Conservation (phyloP, 1,140 invertebrate genomes). For the Scylla paramamosain region DNA sequence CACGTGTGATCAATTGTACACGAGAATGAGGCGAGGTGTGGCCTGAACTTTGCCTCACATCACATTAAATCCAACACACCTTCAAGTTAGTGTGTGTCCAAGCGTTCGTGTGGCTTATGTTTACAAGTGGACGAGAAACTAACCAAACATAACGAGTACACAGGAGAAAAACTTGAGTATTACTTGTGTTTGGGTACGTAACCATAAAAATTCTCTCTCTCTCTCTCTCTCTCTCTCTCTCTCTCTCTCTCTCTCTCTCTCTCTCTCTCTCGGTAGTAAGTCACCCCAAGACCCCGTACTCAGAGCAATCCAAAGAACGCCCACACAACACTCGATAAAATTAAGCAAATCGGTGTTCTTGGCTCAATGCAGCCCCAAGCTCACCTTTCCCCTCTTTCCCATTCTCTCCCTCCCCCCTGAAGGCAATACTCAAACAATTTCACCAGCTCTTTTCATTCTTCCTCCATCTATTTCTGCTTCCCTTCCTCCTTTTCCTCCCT, state of each 20-base stretch:
- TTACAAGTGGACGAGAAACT: neutral
- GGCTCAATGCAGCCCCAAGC: neutral
- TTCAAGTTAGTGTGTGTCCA: no score
- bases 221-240: neutral
- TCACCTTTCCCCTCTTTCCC: neutral
- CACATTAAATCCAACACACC: no score
- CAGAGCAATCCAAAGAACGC: neutral
- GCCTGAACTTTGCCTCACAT: no score
- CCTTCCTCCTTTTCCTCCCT: neutral
- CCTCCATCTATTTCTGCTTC: neutral
- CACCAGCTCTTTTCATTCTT: neutral
- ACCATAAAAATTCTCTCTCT: neutral
- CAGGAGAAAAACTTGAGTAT: neutral
- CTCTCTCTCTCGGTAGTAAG: neutral
- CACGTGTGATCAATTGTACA: neutral
- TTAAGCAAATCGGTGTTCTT: constrained; percentile 5
- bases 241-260: neutral
- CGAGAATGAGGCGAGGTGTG: neutral
- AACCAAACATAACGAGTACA: neutral
- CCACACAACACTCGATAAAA: neutral
- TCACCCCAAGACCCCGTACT: neutral
- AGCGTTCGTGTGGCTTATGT: neutral
- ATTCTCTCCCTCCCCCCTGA: neutral
- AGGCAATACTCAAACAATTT: constrained; percentile 16
- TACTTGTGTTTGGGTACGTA: neutral